A percentile compares a stretch with the other conserved stretches of the same genome.
These are phyloP conservation scores for Thumatha senex DNA, from an alignment of 2,888 invertebrate genomes.

Conservation along the genomic window DNA sequence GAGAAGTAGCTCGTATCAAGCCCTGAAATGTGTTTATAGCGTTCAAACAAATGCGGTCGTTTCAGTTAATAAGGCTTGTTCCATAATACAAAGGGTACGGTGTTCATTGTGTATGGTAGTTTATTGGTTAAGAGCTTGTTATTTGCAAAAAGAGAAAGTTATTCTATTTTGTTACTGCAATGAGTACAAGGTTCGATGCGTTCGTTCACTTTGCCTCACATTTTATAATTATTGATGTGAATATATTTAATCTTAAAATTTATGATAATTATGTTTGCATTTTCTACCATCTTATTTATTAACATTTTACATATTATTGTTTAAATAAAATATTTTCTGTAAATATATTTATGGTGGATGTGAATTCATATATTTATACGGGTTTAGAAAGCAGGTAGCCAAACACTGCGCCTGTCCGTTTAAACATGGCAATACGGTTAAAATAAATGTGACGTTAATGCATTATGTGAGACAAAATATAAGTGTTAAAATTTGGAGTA, in stretches of 20 bases:
- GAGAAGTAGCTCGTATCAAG: slow-evolving; percentile 10
- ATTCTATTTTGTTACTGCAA: slow-evolving; percentile 22
- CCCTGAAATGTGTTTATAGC: slow-evolving; percentile 18
- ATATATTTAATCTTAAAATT: neutral
- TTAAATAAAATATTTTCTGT: too few relatives aligned
- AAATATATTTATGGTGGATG: too few relatives aligned
- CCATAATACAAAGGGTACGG: slow-evolving; percentile 28
- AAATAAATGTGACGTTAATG: too few relatives aligned
- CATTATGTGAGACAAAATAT: too few relatives aligned
- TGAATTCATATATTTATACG: too few relatives aligned
- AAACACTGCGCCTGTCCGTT: too few relatives aligned
- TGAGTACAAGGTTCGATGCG: neutral
- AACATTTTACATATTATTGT: too few relatives aligned
- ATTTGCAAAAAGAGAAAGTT: slow-evolving; percentile 29
- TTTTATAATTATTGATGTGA: neutral
- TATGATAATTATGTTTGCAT: neutral
- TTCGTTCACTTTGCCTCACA: neutral
- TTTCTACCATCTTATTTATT: neutral
- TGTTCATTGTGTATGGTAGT: slow-evolving; percentile 33
- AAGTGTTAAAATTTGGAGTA: too few relatives aligned
- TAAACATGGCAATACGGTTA: too few relatives aligned
- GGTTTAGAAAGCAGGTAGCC: too few relatives aligned
- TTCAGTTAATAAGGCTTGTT: slow-evolving; percentile 36
- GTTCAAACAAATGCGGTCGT: slow-evolving; percentile 10
- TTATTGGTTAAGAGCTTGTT: slow-evolving; percentile 32